Conservation (phyloP, 2,113 vertebrate genomes). For the Orthonyx spaldingii region DNA sequence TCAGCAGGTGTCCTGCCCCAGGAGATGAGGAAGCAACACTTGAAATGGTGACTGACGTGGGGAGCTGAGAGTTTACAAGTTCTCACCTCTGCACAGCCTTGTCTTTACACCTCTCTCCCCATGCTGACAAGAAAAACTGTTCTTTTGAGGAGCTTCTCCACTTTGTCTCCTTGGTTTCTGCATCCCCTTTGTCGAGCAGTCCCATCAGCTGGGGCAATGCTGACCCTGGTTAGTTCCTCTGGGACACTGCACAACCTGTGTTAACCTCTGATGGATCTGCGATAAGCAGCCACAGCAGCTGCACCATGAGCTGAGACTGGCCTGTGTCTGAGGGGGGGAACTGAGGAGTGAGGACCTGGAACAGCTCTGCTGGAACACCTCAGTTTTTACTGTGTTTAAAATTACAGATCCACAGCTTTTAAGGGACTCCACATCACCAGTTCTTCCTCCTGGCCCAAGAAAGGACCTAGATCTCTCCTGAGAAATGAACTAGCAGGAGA, state of each 20-base stretch:
- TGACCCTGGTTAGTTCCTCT: not conserved
- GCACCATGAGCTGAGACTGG: not conserved
- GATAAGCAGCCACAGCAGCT: not conserved
- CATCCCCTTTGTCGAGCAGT: not conserved
- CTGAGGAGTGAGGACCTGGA: not conserved
- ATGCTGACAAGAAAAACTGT: not conserved
- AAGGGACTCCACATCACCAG: not conserved
- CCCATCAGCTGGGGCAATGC: not conserved
- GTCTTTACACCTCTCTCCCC: not conserved
- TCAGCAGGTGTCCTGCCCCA: not conserved
- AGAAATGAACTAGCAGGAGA: not conserved
- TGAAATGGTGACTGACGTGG: not conserved
- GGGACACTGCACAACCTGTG: not conserved
- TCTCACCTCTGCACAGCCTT: not conserved
- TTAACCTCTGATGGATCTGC: not conserved
- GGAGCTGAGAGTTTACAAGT: not conserved
- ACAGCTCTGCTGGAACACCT: not conserved
- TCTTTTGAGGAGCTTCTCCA: not conserved
- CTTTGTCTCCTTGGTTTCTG: not conserved
- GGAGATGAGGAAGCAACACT: not conserved
- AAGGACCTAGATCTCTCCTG: not conserved
- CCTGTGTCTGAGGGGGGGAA: not conserved
- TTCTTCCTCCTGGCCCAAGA: not conserved
- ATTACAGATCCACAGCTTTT: not conserved
- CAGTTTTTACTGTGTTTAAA: not conserved